Percentiles rank a stretch among this genome's conserved stretches.
Evolutionary conservation across 1,140 invertebrate species (phyloP).

Genomic region (Bombus breviceps): DNA sequence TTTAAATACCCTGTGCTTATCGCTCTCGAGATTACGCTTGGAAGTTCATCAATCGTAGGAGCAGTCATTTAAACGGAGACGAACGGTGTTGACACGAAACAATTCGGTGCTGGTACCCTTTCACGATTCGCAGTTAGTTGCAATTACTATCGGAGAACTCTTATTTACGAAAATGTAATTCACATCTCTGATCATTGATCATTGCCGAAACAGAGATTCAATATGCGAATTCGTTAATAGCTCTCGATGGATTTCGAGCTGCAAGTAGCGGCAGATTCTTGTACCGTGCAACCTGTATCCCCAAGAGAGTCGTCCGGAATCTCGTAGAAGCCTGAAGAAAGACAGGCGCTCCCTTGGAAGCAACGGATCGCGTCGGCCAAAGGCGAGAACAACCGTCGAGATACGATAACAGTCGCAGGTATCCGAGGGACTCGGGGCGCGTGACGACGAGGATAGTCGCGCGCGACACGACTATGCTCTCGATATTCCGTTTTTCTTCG

Average conservation of each 20-base stretch:
- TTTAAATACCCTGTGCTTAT: conserved; percentile 4
- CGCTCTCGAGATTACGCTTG: background rate
- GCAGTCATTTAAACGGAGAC: background rate
- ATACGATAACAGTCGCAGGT: background rate
- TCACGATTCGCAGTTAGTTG: too few species aligned
- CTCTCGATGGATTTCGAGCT: background rate
- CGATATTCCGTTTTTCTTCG: conserved; percentile 59
- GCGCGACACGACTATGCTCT: conserved; percentile 29
- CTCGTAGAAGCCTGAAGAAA: background rate
- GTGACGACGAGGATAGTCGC: conserved; percentile 6
- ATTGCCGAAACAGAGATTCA: too few species aligned
- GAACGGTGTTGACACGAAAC: background rate
- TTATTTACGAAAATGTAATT: too few species aligned
- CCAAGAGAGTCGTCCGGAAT: background rate
- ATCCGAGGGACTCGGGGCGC: background rate
- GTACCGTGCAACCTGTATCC: background rate
- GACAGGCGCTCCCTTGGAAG: background rate
- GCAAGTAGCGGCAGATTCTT: background rate
- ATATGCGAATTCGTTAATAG: conserved; percentile 4
- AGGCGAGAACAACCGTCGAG: background rate
- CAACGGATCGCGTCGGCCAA: background rate
- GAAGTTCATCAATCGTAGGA: background rate
- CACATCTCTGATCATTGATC: too few species aligned
- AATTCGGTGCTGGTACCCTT: background rate
- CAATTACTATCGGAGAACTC: too few species aligned